Evolutionary conservation across 1,140 invertebrate genomes (phyloP), one percentile per base, ranked within the genome.

Genomic region (Epicauta chinensis): DNA sequence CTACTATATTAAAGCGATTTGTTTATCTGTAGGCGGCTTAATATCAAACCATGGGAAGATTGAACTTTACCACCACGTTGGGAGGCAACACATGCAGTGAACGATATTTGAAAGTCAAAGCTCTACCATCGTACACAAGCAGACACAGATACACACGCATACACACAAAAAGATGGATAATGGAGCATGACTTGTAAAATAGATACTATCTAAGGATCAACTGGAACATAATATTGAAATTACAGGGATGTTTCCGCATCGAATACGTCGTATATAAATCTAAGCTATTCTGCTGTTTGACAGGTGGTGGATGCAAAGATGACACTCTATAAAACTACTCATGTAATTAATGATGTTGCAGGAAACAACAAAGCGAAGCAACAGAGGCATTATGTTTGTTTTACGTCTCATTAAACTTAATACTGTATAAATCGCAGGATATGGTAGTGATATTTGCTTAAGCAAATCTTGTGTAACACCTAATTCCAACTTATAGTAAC

Each of bases 1-100:
- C 38, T 56, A 53, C 54, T 50, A 59, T 59, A 59, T 59, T 59
- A 53, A 50, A 48, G 58, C 53, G 47, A 59, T 59, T 59, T 59
- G 58, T 56, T 56, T 48, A 44, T 46, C 50, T 23, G 7, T 41
- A 43, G 45, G 53, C 45, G 35, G 53, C 55, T 52, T 56, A 51
- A 59, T 56, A 53, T 50, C 50, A 17, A 10, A 14, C 31, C 47
- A 44, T 9, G 40, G 32, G 30, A 2, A 15, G 13, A 51, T 56
- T 56, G 57, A 59, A 56, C 57, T 56, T 41, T 56, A 49, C 37
- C 48, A 38, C 37, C 48, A 38, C 23, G 2, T 7, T 23, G 23
- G 37, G 14, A 51, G 54, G 54, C 44, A 53, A 53, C 58, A 59
- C 54, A 46, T 59, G 58, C 44, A 10, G 17, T 31, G 29, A 59